Evolutionary conservation across 2,888 invertebrate genomes (phyloP).

Genomic region (Scaptomyza caliginosa): DNA sequence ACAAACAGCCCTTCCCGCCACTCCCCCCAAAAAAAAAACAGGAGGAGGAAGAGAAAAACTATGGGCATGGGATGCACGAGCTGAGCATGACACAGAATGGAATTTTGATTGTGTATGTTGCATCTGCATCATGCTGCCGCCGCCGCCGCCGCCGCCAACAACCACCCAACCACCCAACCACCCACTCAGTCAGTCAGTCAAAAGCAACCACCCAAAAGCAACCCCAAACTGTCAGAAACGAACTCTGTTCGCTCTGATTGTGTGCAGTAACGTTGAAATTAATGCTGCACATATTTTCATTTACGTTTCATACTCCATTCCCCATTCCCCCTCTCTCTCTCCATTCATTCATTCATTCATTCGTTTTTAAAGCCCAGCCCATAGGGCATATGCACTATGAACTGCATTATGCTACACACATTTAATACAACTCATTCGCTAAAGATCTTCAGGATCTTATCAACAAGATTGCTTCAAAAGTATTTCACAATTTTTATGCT

Average conservation of each 20-base stretch:
- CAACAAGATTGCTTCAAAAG: too few relatives aligned
- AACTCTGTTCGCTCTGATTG: conserved; percentile 49
- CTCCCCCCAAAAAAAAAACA: too few relatives aligned
- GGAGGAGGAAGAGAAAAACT: too few relatives aligned
- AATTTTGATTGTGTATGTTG: conserved; percentile 69
- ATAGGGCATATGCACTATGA: conserved; percentile 4
- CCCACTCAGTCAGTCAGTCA: not conserved
- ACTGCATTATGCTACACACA: not conserved
- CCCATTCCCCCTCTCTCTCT: too few relatives aligned
- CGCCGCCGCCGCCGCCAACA: too few relatives aligned
- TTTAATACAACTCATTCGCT: too few relatives aligned
- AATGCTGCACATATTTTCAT: conserved; percentile 75
- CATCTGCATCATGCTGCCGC: conserved; percentile 46
- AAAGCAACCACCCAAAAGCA: not conserved
- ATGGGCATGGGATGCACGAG: conserved; percentile 28
- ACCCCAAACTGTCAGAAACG: not conserved
- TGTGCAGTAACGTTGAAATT: conserved; percentile 70
- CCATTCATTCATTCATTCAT: conserved; percentile 19
- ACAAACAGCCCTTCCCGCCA: conserved; percentile 11
- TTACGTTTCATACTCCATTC: conserved; percentile 59
- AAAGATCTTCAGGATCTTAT: too few relatives aligned
- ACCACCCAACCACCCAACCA: not conserved
- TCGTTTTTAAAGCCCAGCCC: conserved; percentile 33
- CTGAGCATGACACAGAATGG: conserved; percentile 58
- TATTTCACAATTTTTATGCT: not conserved